A percentile compares a stretch with the other conserved stretches of the same genome.
Conservation (phyloP, 2,113 vertebrate species). For the Bungarus multicinctus region DNA sequence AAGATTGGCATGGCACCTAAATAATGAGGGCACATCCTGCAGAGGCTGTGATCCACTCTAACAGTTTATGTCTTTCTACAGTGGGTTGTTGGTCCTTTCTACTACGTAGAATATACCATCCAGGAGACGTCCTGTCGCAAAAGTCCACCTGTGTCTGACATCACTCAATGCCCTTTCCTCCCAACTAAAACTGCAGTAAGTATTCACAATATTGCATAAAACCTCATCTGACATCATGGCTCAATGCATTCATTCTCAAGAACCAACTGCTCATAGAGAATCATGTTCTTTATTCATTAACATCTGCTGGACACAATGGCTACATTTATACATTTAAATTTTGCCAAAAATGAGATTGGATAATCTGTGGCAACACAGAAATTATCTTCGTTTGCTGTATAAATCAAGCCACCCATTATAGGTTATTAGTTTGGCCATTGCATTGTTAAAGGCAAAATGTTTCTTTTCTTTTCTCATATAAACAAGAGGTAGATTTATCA, state of each 20-base stretch:
- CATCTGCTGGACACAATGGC: not conserved
- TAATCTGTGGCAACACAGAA: not conserved
- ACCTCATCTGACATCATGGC: not conserved
- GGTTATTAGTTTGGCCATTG: too few relatives aligned
- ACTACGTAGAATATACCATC: conserved; percentile 66
- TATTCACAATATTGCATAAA: conserved; percentile 3
- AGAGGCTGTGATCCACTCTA: not conserved
- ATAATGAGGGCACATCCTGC: not conserved
- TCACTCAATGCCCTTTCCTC: conserved; percentile 43
- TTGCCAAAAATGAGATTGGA: not conserved
- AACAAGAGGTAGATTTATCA: too few relatives aligned
- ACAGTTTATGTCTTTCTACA: conserved; percentile 32
- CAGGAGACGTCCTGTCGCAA: conserved; percentile 61
- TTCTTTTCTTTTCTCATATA: too few relatives aligned
- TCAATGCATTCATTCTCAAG: not conserved
- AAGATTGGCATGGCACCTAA: not conserved
- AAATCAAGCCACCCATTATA: not conserved
- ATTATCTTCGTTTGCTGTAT: not conserved
- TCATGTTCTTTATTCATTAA: not conserved
- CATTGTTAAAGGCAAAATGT: too few relatives aligned
- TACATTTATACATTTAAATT: not conserved
- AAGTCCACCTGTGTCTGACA: not conserved
- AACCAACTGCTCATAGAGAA: not conserved
- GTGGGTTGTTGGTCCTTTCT: conserved; percentile 42
- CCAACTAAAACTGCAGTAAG: conserved; percentile 37